Evolutionary conservation across 1,140 invertebrate species (phyloP).

Genomic region (Pseudomyrmex concolor): DNA sequence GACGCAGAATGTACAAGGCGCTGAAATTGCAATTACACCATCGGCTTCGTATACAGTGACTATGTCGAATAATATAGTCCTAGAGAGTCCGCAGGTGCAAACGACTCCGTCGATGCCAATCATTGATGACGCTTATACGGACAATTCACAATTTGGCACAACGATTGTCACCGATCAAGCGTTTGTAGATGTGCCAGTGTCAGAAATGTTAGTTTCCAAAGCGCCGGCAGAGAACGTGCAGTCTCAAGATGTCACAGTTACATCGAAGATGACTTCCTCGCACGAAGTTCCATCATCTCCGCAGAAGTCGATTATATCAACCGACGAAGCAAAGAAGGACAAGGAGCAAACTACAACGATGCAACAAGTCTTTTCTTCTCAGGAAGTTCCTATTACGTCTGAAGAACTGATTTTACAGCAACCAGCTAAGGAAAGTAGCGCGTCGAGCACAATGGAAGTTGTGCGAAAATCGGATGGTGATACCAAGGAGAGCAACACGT

Average conservation of each 20-base stretch:
- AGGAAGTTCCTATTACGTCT: slow-evolving; percentile 56
- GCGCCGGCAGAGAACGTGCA: slow-evolving; percentile 47
- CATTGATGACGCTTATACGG: slow-evolving; percentile 80
- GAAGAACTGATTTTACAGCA: slow-evolving; percentile 38
- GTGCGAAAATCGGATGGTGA: slow-evolving; percentile 5
- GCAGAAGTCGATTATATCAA: slow-evolving; percentile 62
- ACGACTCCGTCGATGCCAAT: slow-evolving; percentile 83
- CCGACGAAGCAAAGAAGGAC: slow-evolving; percentile 25
- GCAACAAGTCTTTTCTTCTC: slow-evolving; percentile 62
- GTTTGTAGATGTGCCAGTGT: slow-evolving; percentile 74
- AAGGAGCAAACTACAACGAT: slow-evolving; percentile 35
- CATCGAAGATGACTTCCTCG: slow-evolving; percentile 65
- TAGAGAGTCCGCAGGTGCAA: slow-evolving; percentile 76
- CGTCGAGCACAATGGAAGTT: slow-evolving; percentile 3
- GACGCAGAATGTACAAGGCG: slow-evolving; percentile 49
- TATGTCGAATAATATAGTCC: slow-evolving; percentile 76
- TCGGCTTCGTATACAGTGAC: slow-evolving; percentile 80
- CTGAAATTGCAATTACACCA: slow-evolving; percentile 52
- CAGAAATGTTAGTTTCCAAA: slow-evolving; percentile 78
- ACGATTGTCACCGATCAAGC: slow-evolving; percentile 64
- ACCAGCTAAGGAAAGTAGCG: slow-evolving; percentile 41
- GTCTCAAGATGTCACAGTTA: slow-evolving; percentile 57
- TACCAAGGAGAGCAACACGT: slow-evolving; percentile 28
- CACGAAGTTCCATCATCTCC: slow-evolving; percentile 56
- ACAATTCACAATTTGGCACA: slow-evolving; percentile 70